A percentile compares a stretch with the other conserved stretches of the same genome.
phyloP scores from a whole-genome alignment of 1,140 invertebrate genomes.

The Drosophila sproati region DNA sequence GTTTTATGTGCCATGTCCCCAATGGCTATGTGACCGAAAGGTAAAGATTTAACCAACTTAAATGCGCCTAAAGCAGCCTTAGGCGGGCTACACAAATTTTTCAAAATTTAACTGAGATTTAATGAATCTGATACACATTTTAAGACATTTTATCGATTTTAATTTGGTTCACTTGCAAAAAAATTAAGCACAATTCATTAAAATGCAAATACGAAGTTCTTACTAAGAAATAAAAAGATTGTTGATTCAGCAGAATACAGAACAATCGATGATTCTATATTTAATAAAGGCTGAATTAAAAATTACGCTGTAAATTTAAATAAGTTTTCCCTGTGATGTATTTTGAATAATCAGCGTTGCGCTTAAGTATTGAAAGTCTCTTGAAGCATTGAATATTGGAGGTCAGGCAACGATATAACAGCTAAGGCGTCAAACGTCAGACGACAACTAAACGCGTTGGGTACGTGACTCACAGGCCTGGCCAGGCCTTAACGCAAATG shows the following conservation, averaged over 20 bases:
- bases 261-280: too few relatives aligned
- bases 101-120: neutral
- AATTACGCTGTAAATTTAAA: too few relatives aligned
- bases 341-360: neutral
- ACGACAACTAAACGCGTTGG: constrained; percentile 36
- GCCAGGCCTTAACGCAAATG: constrained; percentile 38
- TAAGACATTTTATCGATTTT: too few relatives aligned
- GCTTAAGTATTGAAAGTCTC: constrained; percentile 1
- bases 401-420: constrained; percentile 3
- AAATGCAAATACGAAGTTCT: neutral
- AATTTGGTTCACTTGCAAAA: too few relatives aligned
- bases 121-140: neutral
- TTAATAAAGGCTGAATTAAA: too few relatives aligned
- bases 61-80: constrained; percentile 10
- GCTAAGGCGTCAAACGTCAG: constrained; percentile 40
- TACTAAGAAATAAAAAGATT: too few relatives aligned
- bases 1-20: constrained; percentile 42
- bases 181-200: neutral
- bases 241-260: too few relatives aligned
- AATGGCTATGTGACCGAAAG: constrained; percentile 27
- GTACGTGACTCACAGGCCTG: constrained; percentile 54
- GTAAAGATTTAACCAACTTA: constrained; percentile 34
- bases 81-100: neutral
- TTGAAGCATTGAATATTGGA: constrained; percentile 11
- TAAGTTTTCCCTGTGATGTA: neutral